Evolutionary conservation across 2,113 vertebrate genomes (phyloP).

Genomic region (Oostethus manadensis): DNA sequence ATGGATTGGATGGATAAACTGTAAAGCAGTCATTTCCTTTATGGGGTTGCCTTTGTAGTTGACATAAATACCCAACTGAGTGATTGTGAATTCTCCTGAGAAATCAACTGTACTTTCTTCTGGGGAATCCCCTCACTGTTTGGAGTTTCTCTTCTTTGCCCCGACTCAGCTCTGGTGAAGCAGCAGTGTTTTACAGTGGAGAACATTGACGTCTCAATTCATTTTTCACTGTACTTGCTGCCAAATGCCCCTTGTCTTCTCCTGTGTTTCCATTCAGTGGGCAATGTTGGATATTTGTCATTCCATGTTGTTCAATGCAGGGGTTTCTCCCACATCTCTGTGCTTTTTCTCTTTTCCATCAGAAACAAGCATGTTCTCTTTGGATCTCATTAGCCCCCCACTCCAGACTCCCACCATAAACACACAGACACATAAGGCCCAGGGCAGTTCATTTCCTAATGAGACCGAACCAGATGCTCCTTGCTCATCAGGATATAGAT

Average conservation of each 20-base stretch:
- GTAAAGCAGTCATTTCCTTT: constrained; percentile 5
- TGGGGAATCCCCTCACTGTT: constrained; percentile 22
- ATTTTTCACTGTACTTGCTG: constrained; percentile 7
- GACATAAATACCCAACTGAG: constrained; percentile 20
- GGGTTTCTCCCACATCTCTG: constrained; percentile 13
- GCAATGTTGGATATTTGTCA: constrained; percentile 15
- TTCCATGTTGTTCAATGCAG: constrained; percentile 9
- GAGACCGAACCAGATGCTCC: constrained; percentile 54
- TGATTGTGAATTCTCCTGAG: neutral
- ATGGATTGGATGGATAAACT: no score
- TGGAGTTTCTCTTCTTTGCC: neutral
- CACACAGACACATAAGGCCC: constrained; percentile 33
- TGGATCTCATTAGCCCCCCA: constrained; percentile 51
- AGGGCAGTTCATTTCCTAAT: constrained; percentile 50
- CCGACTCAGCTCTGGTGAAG: constrained; percentile 3
- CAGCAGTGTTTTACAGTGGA: constrained; percentile 16
- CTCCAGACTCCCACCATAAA: constrained; percentile 37
- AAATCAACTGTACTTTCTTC: constrained; percentile 3
- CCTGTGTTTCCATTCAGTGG: constrained; percentile 19
- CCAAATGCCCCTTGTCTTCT: constrained; percentile 12
- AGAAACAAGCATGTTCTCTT: constrained; percentile 31
- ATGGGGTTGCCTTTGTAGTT: constrained; percentile 16
- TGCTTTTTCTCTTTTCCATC: constrained; percentile 10
- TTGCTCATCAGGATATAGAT: constrained; percentile 41
- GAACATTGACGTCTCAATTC: constrained; percentile 19